Evolutionary conservation across 2,888 invertebrate species (phyloP).

Genomic region (Rhagonycha lutea): DNA sequence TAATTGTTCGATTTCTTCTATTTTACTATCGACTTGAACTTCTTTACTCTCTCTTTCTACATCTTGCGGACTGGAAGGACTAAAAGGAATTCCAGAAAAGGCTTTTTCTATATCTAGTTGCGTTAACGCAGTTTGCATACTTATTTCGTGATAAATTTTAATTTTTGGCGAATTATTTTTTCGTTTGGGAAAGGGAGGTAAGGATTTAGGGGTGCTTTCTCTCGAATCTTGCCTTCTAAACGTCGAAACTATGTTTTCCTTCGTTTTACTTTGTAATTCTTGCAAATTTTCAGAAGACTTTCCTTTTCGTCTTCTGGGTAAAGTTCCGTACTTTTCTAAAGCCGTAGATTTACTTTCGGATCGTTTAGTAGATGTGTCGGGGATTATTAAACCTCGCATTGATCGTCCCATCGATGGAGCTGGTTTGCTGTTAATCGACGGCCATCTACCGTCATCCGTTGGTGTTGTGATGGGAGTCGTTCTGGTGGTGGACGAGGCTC

Average conservation of each 20-base stretch:
- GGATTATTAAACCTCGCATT: constrained; percentile 49
- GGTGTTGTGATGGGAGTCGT: constrained; percentile 65
- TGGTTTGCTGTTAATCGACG: constrained; percentile 57
- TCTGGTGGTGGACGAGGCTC: constrained; percentile 26
- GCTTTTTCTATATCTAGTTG: constrained; percentile 74
- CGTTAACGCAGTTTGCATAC: constrained; percentile 76
- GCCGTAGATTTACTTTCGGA: constrained; percentile 55
- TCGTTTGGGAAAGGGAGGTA: constrained; percentile 58
- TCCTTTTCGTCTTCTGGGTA: constrained; percentile 74
- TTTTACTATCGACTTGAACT: constrained; percentile 61
- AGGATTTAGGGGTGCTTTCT: constrained; percentile 40
- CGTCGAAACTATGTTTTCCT: constrained; percentile 35
- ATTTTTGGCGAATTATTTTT: constrained; percentile 58
- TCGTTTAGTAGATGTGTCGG: constrained; percentile 32
- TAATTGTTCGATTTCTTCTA: constrained; percentile 66
- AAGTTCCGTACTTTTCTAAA: constrained; percentile 76
- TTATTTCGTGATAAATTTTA: constrained; percentile 80
- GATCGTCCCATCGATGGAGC: constrained; percentile 50
- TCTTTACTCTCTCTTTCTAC: constrained; percentile 46
- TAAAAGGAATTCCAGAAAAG: constrained; percentile 62
- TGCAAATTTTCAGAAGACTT: constrained; percentile 60
- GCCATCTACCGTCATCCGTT: constrained; percentile 74
- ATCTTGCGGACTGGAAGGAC: constrained; percentile 44
- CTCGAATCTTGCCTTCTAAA: constrained; percentile 40
- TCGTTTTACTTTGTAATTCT: constrained; percentile 44